Evolutionary conservation across 2,113 vertebrate species (phyloP), one percentile per base, ranked within the genome.

Genomic region (Butorides virescens): DNA sequence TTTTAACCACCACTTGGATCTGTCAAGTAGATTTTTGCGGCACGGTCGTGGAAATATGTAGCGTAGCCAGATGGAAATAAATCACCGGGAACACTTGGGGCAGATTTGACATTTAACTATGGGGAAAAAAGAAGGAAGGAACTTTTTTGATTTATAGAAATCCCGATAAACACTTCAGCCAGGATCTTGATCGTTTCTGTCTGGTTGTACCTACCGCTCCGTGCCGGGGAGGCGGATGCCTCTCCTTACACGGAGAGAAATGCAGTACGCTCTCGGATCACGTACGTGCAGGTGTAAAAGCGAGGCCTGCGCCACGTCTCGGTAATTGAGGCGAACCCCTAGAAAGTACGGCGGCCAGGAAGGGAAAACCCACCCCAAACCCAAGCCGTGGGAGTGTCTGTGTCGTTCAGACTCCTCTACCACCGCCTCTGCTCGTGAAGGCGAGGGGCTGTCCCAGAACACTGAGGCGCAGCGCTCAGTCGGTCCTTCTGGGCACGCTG

Each of bases 1-100:
- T 91, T 95, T 95, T 93, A 96, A 95, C 91, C 88, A 92, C 92
- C 90, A 78, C 95, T 96, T 90, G 79, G 88, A 84, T 94, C 90
- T 83, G 86, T 92, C 93, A 84, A 86, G 90, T 77, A 92, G 92
- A 66, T 79, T 95, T 94, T 77, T 88, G 93, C 32, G 2, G 85
- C 82, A 26, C 78, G 55, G 93, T 39, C 63, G 12, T 80, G 94
- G 93, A 92, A 95, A 95, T 77, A 73, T 55, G 55, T 42, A 71
- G 88, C 2, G 11, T 53, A 94, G 74, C 88, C 90, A 92, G 92
- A 86, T 88, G 90, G 96, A 95, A 94, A 88, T 83, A 93, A 82
- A 83, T 94, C 90, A 50, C 79, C 47, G 82, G 37, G 82, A 92
- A 76, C 42, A 34, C 85, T 66, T 63, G 78, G 66, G 86, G 78